These are phyloP conservation scores for Fistularia commersonii DNA, from an alignment of 2,797 vertebrate genomes.

Conservation along the genomic window DNA sequence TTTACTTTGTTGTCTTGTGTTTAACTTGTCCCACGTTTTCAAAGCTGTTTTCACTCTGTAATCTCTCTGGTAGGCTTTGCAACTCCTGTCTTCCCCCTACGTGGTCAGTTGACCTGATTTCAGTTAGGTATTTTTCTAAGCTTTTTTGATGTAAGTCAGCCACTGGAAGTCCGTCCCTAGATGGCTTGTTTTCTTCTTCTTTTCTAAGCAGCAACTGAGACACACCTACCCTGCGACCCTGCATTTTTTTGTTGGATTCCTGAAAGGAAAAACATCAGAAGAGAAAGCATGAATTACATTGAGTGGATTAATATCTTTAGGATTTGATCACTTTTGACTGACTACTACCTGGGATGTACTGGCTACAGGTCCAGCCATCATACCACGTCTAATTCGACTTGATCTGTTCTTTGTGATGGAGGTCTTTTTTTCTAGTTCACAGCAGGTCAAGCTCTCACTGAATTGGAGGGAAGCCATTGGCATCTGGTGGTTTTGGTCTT, in stretches of 20 bases:
- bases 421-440: conserved; percentile 39
- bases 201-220: conserved; percentile 25
- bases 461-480: conserved; percentile 15
- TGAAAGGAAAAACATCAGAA: conserved; percentile 20
- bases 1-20: conserved; percentile 53
- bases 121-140: conserved; percentile 10
- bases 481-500: conserved; percentile 24
- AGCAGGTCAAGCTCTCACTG: conserved; percentile 18
- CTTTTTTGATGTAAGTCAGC: conserved; percentile 16
- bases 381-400: conserved; percentile 76
- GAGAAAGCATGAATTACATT: background rate
- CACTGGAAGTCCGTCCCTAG: conserved; percentile 6
- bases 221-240: conserved; percentile 32
- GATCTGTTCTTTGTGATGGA: conserved; percentile 56
- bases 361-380: conserved; percentile 80
- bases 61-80: conserved; percentile 9
- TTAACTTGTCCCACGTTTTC: conserved; percentile 22
- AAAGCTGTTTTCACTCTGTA: conserved; percentile 20
- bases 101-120: conserved; percentile 5
- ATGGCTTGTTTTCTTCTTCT: conserved; percentile 34
- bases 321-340: background rate
- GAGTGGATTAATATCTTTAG: background rate
- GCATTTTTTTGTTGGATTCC: conserved; percentile 66
- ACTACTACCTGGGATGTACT: conserved; percentile 77
- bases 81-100: conserved; percentile 1